Evolutionary conservation across 2,113 vertebrate genomes (phyloP).

Genomic region (Egretta garzetta): DNA sequence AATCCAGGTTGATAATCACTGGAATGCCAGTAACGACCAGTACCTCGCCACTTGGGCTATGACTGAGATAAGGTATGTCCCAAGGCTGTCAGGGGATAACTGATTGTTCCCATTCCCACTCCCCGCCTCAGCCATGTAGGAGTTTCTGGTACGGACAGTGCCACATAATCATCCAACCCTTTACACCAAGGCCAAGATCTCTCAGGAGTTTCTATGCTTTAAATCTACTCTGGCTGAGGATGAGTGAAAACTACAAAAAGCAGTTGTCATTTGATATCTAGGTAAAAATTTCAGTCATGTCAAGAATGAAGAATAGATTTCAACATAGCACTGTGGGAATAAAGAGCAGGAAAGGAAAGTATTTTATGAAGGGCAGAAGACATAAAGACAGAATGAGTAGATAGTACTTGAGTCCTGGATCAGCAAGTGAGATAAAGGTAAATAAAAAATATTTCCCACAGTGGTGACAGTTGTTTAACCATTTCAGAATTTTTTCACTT

Average conservation of each 20-base stretch:
- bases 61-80: too few species aligned
- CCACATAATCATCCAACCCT: too few species aligned
- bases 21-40: too few species aligned
- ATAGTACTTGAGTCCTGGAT: not conserved
- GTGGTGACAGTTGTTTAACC: not conserved
- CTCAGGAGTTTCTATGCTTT: not conserved
- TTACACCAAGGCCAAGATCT: too few species aligned
- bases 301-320: not conserved
- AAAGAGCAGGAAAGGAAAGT: not conserved
- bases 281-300: not conserved
- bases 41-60: too few species aligned
- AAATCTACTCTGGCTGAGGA: not conserved
- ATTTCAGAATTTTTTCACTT: not conserved
- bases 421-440: not conserved
- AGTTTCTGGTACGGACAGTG: too few species aligned
- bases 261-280: not conserved
- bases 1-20: too few species aligned
- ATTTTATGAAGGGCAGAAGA: not conserved
- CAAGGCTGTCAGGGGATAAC: too few species aligned
- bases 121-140: too few species aligned
- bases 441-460: not conserved
- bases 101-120: too few species aligned
- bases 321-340: not conserved
- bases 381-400: not conserved
- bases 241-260: not conserved